phyloP scores from a whole-genome alignment of 2,113 vertebrate genomes.

The Nothocercus nigrocapillus region DNA sequence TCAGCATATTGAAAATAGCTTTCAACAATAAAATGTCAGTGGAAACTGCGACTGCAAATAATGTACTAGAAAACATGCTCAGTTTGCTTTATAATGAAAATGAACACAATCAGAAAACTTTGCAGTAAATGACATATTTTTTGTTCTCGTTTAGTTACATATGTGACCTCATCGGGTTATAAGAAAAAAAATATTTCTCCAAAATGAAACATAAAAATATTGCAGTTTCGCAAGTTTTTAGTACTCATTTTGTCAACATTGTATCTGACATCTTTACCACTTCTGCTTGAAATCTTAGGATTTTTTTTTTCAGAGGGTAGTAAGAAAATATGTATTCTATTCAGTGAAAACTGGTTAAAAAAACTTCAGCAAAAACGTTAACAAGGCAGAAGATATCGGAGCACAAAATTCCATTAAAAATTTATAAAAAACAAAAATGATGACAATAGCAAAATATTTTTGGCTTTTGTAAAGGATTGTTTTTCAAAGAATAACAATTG shows the following conservation, averaged over 20 bases:
- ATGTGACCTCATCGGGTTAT: background rate
- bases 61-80: background rate
- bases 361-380: background rate
- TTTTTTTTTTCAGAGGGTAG: background rate
- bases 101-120: background rate
- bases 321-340: background rate
- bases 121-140: background rate
- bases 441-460: background rate
- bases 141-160: background rate
- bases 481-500: background rate
- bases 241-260: background rate
- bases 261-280: background rate
- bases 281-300: background rate
- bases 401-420: background rate
- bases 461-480: background rate
- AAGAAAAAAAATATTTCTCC: background rate
- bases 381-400: background rate
- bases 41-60: background rate
- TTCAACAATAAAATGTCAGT: constrained; percentile 3
- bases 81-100: background rate
- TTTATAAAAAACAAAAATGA: background rate
- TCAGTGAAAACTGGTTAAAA: background rate
- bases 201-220: background rate
- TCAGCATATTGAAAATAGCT: constrained; percentile 14
- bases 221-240: background rate